Evolutionary conservation across 2,888 invertebrate species (phyloP).

Genomic region (Eutolmus rufibarbis): DNA sequence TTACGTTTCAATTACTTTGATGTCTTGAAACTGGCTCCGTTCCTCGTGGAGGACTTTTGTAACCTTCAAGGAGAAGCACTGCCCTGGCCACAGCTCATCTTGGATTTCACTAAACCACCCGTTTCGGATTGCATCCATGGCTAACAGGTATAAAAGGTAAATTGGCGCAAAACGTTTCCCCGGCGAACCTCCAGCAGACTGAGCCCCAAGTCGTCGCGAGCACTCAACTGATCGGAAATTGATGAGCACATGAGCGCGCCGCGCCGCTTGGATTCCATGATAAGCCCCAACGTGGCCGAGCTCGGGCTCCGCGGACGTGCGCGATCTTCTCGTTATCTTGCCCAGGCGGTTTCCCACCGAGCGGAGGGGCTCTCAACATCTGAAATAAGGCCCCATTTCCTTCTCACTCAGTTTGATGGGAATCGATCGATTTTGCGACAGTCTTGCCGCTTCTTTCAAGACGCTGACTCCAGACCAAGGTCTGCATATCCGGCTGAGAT

Average conservation of each 20-base stretch:
- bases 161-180: not conserved
- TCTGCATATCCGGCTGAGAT: not conserved
- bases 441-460: not conserved
- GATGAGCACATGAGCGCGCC: not conserved
- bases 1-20: constrained; percentile 82
- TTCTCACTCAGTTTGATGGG: not conserved
- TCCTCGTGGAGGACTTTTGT: constrained; percentile 79
- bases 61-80: constrained; percentile 85
- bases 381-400: not conserved
- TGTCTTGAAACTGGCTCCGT: constrained; percentile 84
- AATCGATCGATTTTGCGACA: not conserved
- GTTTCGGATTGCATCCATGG: constrained; percentile 75
- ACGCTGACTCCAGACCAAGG: not conserved
- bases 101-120: constrained; percentile 95
- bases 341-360: not conserved
- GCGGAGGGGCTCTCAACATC: not conserved
- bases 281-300: not conserved
- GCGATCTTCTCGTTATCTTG: not conserved
- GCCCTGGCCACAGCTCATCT: constrained; percentile 88
- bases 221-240: not conserved
- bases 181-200: not conserved
- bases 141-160: constrained; percentile 6
- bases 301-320: not conserved
- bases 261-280: not conserved
- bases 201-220: not conserved